A percentile compares a stretch with the other conserved stretches of the same genome.
Evolutionary conservation across 2,113 vertebrate species (phyloP).

Genomic region (Rhinoptilus africanus): DNA sequence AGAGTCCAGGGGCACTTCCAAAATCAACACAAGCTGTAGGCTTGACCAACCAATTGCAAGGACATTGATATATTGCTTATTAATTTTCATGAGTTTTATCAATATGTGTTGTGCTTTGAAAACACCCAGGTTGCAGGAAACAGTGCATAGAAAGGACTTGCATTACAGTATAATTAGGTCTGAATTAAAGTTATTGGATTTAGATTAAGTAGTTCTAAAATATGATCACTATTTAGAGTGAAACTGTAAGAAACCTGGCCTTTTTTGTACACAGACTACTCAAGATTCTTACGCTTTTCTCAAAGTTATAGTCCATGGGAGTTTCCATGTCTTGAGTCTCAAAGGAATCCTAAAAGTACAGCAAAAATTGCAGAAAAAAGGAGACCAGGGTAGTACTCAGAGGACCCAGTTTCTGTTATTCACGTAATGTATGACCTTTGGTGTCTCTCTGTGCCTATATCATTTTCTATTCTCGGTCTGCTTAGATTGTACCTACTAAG

Average conservation of each 20-base stretch:
- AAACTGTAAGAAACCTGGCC: not conserved
- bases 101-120: not conserved
- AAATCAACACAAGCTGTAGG: not conserved
- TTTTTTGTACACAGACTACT: not conserved
- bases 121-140: not conserved
- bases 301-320: not conserved
- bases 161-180: not conserved
- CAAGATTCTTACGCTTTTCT: not conserved
- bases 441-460: not conserved
- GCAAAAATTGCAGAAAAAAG: not conserved
- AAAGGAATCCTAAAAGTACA: not conserved
- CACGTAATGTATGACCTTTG: not conserved
- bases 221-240: not conserved
- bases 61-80: not conserved
- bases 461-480: not conserved
- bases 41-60: not conserved
- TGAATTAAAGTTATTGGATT: not conserved
- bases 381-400: not conserved
- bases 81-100: not conserved
- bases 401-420: not conserved
- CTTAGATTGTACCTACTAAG: not conserved
- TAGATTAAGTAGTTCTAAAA: not conserved
- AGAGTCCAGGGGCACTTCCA: not conserved
- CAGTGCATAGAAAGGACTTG: not conserved
- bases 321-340: not conserved